Percentiles rank a stretch among this genome's conserved stretches.
phyloP scores from a whole-genome alignment of 2,797 vertebrate genomes.

The Decapterus maruadsi region DNA sequence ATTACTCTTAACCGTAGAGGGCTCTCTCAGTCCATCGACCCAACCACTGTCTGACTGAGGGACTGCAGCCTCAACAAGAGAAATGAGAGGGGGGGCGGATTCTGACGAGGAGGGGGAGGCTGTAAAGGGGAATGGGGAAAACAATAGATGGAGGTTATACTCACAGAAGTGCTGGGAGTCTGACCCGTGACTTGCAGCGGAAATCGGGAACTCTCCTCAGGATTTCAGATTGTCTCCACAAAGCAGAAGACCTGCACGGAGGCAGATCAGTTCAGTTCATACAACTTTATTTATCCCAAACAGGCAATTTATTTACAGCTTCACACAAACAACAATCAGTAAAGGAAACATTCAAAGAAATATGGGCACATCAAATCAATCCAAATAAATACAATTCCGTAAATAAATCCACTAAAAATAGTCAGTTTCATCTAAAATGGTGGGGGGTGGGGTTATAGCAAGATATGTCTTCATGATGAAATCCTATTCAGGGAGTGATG shows the following conservation, averaged over 20 bases:
- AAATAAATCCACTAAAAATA: too few species aligned
- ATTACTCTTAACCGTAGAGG: conserved; percentile 63
- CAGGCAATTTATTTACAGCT: too few species aligned
- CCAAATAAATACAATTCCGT: too few species aligned
- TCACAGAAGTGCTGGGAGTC: background rate
- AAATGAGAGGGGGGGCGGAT: conserved; percentile 29
- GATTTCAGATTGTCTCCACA: background rate
- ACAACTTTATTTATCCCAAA: too few species aligned
- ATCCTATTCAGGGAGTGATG: too few species aligned
- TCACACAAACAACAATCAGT: too few species aligned
- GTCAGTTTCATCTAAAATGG: too few species aligned
- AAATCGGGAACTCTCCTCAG: background rate
- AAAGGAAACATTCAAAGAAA: too few species aligned
- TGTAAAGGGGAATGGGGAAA: background rate
- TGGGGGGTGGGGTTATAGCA: too few species aligned
- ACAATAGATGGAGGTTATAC: conserved; percentile 4
- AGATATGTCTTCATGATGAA: too few species aligned
- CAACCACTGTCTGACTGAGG: conserved; percentile 40
- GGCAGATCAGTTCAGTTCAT: background rate
- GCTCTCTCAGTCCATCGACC: conserved; percentile 51
- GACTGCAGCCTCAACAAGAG: conserved; percentile 35
- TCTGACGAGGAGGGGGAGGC: background rate
- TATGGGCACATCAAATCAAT: too few species aligned
- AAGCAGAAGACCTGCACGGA: too few species aligned
- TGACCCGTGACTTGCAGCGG: conserved; percentile 3